Conservation (phyloP, 2,888 invertebrate genomes). For the Oegoconia quadripuncta region DNA sequence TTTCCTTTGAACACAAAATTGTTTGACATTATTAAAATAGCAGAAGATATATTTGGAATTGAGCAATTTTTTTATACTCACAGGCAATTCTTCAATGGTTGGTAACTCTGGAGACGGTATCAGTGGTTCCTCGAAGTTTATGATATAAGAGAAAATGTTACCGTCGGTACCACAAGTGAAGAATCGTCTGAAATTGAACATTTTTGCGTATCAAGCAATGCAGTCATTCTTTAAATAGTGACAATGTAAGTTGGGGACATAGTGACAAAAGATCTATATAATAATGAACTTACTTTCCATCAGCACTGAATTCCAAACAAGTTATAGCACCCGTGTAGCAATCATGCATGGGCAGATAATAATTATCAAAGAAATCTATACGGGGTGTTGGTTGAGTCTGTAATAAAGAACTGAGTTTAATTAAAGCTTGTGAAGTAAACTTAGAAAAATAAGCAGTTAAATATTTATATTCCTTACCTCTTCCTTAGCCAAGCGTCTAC, state of each 20-base stretch:
- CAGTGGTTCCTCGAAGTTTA: constrained; percentile 65
- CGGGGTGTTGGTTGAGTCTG: constrained; percentile 65
- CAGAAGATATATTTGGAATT: constrained; percentile 1
- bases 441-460: no score
- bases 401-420: no score
- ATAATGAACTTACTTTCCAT: constrained; percentile 69
- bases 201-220: background rate
- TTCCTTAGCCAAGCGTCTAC: constrained; percentile 64
- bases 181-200: constrained; percentile 48
- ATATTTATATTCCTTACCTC: constrained; percentile 48
- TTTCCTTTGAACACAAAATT: no score
- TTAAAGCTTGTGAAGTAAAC: no score
- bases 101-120: constrained; percentile 27
- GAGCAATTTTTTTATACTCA: constrained; percentile 27
- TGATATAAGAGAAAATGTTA: constrained; percentile 85
- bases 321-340: constrained; percentile 83
- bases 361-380: constrained; percentile 78
- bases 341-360: constrained; percentile 87
- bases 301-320: constrained; percentile 80
- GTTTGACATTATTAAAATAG: no score
- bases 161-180: constrained; percentile 86
- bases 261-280: background rate
- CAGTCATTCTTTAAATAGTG: background rate
- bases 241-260: background rate
- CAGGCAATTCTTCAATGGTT: constrained; percentile 27